Conservation (phyloP, 2,888 invertebrate species). For the Oligia latruncula region DNA sequence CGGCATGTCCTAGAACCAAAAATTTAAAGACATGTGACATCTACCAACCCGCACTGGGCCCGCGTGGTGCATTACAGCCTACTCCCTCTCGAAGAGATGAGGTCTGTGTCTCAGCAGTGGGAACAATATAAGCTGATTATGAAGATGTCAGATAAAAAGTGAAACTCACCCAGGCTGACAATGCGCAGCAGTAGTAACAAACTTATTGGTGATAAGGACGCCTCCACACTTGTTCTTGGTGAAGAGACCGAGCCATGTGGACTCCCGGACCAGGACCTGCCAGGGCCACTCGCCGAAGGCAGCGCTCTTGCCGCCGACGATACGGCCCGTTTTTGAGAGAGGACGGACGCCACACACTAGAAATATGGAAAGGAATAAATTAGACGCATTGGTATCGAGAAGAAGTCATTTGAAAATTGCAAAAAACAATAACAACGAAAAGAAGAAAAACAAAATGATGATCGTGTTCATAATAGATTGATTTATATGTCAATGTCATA, state of each 20-base stretch:
- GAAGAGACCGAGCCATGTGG: slow-evolving; percentile 97
- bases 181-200: slow-evolving; percentile 97
- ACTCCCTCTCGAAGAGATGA: too few relatives aligned
- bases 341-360: slow-evolving; percentile 97
- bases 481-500: too few relatives aligned
- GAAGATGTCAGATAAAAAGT: too few relatives aligned
- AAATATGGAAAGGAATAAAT: slow-evolving; percentile 55
- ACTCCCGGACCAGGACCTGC: slow-evolving; percentile 97
- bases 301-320: slow-evolving; percentile 97
- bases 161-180: slow-evolving; percentile 96
- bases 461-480: neutral
- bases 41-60: too few relatives aligned
- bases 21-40: too few relatives aligned
- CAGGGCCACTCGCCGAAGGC: slow-evolving; percentile 97
- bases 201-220: slow-evolving; percentile 96
- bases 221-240: slow-evolving; percentile 99
- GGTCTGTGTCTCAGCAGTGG: too few relatives aligned
- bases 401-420: neutral
- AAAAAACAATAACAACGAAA: neutral
- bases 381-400: neutral
- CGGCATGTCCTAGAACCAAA: too few relatives aligned
- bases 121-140: too few relatives aligned
- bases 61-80: too few relatives aligned
- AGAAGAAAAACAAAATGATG: neutral
- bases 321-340: slow-evolving; percentile 93